Evolutionary conservation across 2,797 vertebrate genomes (phyloP).

Genomic region (Cyclopterus lumpus): DNA sequence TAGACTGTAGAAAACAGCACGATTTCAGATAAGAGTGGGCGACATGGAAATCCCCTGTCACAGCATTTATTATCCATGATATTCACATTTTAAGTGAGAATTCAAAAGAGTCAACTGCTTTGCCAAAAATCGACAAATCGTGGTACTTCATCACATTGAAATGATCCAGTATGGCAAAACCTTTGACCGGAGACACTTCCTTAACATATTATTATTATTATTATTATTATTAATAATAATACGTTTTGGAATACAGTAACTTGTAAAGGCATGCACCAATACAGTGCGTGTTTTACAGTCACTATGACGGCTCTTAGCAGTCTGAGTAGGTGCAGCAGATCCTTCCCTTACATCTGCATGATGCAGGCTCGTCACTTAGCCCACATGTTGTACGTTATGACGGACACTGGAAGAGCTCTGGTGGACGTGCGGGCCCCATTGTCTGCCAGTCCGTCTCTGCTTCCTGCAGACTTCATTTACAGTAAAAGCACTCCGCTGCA

Average conservation of each 20-base stretch:
- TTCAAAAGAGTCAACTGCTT: not conserved
- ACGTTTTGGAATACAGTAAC: not conserved
- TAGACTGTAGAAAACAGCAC: not conserved
- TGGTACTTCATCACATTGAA: not conserved
- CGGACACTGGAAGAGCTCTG: conserved; percentile 11
- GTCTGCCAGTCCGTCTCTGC: conserved; percentile 35
- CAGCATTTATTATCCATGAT: not conserved
- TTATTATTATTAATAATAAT: too few species aligned
- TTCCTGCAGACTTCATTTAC: conserved; percentile 43
- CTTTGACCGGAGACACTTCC: too few species aligned
- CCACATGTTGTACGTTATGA: conserved; percentile 21
- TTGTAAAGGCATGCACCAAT: not conserved
- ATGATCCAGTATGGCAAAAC: not conserved
- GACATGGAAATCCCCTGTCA: not conserved
- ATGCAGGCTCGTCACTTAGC: conserved; percentile 36
- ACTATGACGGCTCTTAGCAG: not conserved
- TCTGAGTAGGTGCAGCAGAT: conserved; percentile 18
- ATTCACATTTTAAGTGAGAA: not conserved
- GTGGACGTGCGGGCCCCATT: conserved; percentile 32
- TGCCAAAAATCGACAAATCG: not conserved
- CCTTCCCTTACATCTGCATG: conserved; percentile 46
- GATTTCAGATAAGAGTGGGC: not conserved
- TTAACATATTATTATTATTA: too few species aligned
- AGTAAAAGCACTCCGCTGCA: conserved; percentile 31
- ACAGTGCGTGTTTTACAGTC: not conserved